Percentiles rank a stretch among this genome's conserved stretches.
phyloP scores from a whole-genome alignment of 2,888 invertebrate species.

The Spisula subtruncata region DNA sequence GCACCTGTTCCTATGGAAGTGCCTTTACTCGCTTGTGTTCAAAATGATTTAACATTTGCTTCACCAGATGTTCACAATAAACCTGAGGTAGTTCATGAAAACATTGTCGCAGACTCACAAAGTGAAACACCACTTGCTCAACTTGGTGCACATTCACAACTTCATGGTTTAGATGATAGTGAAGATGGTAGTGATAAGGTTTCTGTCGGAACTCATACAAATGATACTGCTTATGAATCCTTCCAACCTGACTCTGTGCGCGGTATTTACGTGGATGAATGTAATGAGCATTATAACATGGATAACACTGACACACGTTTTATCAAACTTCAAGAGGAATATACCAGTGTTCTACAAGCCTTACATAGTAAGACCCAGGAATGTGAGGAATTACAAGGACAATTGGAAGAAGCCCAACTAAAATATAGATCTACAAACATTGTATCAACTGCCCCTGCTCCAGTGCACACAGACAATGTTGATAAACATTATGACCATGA shows the following conservation, averaged over 20 bases:
- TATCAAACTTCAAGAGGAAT: slow-evolving; percentile 30
- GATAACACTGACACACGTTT: slow-evolving; percentile 21
- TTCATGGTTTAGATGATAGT: background rate
- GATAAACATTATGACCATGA: slow-evolving; percentile 18
- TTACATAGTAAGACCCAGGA: slow-evolving; percentile 44
- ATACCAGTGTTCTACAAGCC: background rate
- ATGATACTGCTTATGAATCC: slow-evolving; percentile 59
- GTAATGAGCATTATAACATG: background rate
- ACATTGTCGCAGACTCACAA: background rate
- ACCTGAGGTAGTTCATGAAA: background rate
- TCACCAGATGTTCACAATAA: background rate
- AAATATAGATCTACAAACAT: slow-evolving; percentile 26
- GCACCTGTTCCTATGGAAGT: background rate
- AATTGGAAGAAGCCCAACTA: slow-evolving; percentile 28
- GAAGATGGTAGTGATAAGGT: slow-evolving; percentile 3
- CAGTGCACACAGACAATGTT: slow-evolving; percentile 27
- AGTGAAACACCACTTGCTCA: slow-evolving; percentile 18
- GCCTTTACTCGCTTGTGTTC: slow-evolving; percentile 18
- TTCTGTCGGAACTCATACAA: background rate
- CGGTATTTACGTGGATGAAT: background rate
- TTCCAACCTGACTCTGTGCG: background rate
- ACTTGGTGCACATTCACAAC: background rate
- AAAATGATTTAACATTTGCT: background rate
- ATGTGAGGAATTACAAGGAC: slow-evolving; percentile 52
- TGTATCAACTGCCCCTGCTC: background rate